Percentiles rank a stretch among this genome's conserved stretches.
Evolutionary conservation across 2,113 vertebrate species (phyloP).

Genomic region (Odocoileus hemionus): DNA sequence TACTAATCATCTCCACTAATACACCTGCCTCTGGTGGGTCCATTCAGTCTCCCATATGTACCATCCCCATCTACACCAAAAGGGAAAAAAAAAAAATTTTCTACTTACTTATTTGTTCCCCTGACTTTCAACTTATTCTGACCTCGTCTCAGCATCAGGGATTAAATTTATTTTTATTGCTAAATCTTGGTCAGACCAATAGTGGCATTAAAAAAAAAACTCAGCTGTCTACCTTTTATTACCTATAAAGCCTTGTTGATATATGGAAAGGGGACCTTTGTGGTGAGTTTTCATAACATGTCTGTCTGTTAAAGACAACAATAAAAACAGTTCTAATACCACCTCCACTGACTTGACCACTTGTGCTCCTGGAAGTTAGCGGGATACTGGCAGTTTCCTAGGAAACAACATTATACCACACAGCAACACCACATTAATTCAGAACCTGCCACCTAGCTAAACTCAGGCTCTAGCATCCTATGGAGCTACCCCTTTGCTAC

Average conservation of each 20-base stretch:
- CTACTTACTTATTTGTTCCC: not conserved
- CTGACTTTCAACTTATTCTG: not conserved
- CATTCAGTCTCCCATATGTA: too few species aligned
- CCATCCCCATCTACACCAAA: not conserved
- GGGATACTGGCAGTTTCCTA: slow-evolving; percentile 23
- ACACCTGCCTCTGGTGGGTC: not conserved
- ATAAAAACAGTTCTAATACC: not conserved
- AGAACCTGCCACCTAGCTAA: not conserved
- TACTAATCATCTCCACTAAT: not conserved
- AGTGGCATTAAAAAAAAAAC: not conserved
- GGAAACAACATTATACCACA: not conserved
- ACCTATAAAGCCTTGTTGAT: not conserved
- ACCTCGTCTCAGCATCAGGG: not conserved
- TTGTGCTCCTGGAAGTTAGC: slow-evolving; percentile 9
- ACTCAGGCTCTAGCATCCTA: not conserved
- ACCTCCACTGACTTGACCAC: not conserved
- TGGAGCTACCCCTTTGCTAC: not conserved
- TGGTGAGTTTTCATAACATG: not conserved
- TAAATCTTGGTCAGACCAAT: not conserved
- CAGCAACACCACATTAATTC: not conserved
- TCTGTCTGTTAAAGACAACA: not conserved
- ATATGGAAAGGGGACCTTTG: not conserved
- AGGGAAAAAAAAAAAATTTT: not conserved
- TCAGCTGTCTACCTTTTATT: slow-evolving; percentile 16
- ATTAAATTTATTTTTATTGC: slow-evolving; percentile 13